A percentile compares a stretch with the other conserved stretches of the same genome.
phyloP scores from a whole-genome alignment of 2,113 vertebrate genomes.

The Cephalopholis sonnerati region DNA sequence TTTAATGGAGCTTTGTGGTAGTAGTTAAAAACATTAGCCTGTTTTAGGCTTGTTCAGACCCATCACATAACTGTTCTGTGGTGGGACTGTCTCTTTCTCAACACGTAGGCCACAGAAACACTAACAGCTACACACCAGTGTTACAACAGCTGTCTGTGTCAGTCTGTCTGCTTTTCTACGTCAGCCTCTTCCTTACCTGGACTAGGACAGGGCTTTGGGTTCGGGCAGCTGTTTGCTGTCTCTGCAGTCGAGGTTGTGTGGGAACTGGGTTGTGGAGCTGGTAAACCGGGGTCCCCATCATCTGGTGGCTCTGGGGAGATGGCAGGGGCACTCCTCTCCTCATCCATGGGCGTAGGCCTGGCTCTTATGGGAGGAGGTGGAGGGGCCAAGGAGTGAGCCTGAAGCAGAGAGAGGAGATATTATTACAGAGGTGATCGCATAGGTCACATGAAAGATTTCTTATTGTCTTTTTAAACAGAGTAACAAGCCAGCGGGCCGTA shows the following conservation, averaged over 20 bases:
- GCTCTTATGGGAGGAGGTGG: constrained; percentile 66
- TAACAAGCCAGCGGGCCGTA: constrained; percentile 13
- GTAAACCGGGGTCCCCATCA: constrained; percentile 58
- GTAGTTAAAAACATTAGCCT: constrained; percentile 22
- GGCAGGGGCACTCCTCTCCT: constrained; percentile 74
- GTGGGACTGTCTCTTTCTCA: neutral
- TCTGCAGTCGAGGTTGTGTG: constrained; percentile 36
- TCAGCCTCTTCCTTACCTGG: constrained; percentile 55
- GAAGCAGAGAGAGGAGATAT: constrained; percentile 12
- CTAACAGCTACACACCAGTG: neutral
- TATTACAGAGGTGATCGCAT: constrained; percentile 1
- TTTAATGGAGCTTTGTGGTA: neutral
- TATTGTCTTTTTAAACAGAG: constrained; percentile 4
- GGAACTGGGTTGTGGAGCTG: constrained; percentile 26
- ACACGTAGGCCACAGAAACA: neutral
- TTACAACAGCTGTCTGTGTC: neutral
- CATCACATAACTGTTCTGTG: constrained; percentile 15
- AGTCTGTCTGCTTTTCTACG: constrained; percentile 3
- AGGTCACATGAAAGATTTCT: constrained; percentile 21
- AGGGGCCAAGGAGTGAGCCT: constrained; percentile 65
- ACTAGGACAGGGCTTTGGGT: constrained; percentile 36
- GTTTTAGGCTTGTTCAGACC: constrained; percentile 25
- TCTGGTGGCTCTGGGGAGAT: constrained; percentile 74
- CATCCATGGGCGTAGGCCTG: constrained; percentile 78
- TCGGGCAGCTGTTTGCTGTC: constrained; percentile 31